Percentiles rank a stretch among this genome's conserved stretches.
phyloP scores from a whole-genome alignment of 2,113 vertebrate genomes.

The Tragelaphus scriptus region DNA sequence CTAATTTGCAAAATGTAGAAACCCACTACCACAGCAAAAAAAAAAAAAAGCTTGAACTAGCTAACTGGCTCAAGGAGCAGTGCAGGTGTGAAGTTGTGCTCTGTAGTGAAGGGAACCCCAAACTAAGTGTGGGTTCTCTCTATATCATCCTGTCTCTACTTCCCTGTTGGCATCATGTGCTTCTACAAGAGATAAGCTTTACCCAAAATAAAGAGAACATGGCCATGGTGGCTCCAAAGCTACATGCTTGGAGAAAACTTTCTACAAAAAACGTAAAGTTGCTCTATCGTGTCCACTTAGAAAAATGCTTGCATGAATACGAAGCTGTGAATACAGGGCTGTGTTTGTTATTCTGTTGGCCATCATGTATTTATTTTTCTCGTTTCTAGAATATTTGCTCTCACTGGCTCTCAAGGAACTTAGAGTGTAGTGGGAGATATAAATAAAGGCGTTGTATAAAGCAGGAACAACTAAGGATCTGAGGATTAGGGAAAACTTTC shows the following conservation, averaged over 20 bases:
- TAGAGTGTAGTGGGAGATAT: not conserved
- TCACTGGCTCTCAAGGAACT: not conserved
- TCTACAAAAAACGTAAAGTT: not conserved
- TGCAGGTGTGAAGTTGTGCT: not conserved
- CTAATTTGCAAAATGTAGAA: not conserved
- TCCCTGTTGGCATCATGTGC: not conserved
- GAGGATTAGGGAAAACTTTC: not conserved
- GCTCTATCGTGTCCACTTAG: not conserved
- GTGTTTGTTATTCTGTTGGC: not conserved
- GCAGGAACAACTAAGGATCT: not conserved
- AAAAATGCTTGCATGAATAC: not conserved
- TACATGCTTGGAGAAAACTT: not conserved
- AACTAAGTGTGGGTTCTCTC: not conserved
- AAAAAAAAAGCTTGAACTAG: not conserved
- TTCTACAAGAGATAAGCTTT: not conserved
- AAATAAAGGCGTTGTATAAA: not conserved
- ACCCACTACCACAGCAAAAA: not conserved
- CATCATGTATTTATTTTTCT: not conserved
- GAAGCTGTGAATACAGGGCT: not conserved
- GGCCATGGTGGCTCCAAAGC: not conserved
- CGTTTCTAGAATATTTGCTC: not conserved
- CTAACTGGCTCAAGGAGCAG: not conserved
- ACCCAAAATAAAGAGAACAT: not conserved
- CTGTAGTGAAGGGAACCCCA: not conserved
- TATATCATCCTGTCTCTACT: not conserved